phyloP scores from a whole-genome alignment of 2,797 vertebrate species.

The Austrolebias charrua region DNA sequence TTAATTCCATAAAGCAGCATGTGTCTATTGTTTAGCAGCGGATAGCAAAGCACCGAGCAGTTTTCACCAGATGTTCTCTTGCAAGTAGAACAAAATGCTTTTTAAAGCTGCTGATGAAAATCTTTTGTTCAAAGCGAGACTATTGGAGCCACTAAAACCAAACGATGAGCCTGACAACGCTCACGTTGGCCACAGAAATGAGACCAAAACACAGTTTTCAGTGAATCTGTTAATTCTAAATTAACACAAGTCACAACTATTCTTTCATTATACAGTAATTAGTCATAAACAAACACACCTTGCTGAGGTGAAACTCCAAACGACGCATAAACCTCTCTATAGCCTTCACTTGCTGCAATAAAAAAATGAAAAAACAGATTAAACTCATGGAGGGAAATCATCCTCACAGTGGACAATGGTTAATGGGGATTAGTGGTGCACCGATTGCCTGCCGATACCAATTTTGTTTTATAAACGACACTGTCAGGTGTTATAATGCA shows the following conservation, averaged over 20 bases:
- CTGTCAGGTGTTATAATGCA: no score
- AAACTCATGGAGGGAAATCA: not conserved
- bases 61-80: not conserved
- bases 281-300: slow-evolving; percentile 75
- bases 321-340: slow-evolving; percentile 92
- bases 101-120: not conserved
- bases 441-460: no score
- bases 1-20: no score
- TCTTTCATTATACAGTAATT: no score
- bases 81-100: no score
- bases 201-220: not conserved
- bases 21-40: not conserved
- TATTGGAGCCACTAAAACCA: not conserved
- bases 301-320: slow-evolving; percentile 92
- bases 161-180: slow-evolving; percentile 3
- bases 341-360: slow-evolving; percentile 90
- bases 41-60: not conserved
- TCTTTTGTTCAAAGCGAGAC: not conserved
- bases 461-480: no score
- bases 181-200: not conserved
- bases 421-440: no score
- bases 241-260: not conserved
- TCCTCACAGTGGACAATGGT: not conserved
- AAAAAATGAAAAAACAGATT: slow-evolving; percentile 43
- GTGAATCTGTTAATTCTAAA: not conserved